Conservation (phyloP, 2,888 invertebrate species). For the Tiliacea citrago region DNA sequence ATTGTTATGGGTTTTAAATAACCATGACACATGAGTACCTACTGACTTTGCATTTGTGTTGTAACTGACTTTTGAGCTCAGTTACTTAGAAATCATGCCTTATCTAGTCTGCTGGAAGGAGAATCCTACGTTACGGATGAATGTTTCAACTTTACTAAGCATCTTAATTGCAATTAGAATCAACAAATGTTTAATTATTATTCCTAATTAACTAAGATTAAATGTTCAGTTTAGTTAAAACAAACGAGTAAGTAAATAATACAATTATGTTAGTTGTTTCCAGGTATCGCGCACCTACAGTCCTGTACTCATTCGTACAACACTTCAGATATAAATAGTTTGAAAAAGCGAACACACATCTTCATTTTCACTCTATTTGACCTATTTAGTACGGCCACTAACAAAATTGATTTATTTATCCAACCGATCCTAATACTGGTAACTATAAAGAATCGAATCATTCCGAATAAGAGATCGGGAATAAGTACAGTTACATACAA, state of each 20-base stretch:
- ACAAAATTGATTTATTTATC: constrained; percentile 54
- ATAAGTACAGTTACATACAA: constrained; percentile 47
- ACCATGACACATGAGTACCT: background rate
- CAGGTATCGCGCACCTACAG: constrained; percentile 36
- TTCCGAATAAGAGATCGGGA: constrained; percentile 16
- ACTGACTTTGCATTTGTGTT: background rate
- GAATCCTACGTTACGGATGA: background rate
- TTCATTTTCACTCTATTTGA: constrained; percentile 55
- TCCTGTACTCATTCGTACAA: constrained; percentile 36
- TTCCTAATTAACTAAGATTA: background rate
- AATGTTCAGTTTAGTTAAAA: background rate
- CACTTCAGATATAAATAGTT: constrained; percentile 56
- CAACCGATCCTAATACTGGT: constrained; percentile 33
- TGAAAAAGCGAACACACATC: constrained; percentile 52
- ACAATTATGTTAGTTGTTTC: constrained; percentile 16
- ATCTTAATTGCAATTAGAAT: background rate
- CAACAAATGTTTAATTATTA: background rate
- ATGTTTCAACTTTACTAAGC: background rate
- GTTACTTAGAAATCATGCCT: constrained; percentile 5
- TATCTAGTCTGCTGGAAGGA: background rate
- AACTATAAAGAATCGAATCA: constrained; percentile 22
- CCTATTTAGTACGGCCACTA: constrained; percentile 53
- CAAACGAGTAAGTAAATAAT: constrained; percentile 24
- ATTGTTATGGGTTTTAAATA: background rate
- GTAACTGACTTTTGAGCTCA: background rate